Conservation (phyloP, 1,140 invertebrate species). For the Pissodes strobi region DNA sequence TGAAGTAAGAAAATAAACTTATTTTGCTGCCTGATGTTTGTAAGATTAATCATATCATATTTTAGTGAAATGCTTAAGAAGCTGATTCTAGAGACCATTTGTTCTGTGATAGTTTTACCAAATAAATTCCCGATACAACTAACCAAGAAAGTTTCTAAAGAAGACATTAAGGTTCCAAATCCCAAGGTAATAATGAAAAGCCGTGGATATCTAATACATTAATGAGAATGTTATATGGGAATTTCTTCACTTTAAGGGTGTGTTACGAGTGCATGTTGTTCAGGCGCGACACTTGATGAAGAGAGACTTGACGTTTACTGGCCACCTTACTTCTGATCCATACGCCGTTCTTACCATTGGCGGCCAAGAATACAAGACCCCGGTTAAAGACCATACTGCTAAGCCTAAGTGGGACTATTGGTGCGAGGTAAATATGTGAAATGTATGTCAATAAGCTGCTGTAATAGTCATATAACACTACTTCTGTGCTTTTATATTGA, state of each 20-base stretch:
- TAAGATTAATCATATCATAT: constrained; percentile 8
- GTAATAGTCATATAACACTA: too few species aligned
- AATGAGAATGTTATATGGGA: too few species aligned
- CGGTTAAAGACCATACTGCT: constrained; percentile 86
- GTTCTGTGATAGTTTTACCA: constrained; percentile 86
- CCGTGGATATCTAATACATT: constrained; percentile 33
- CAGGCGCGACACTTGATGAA: constrained; percentile 93
- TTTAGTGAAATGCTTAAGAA: constrained; percentile 82
- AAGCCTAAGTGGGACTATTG: constrained; percentile 94
- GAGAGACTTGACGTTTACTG: constrained; percentile 85
- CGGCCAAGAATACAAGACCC: constrained; percentile 83
- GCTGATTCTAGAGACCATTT: constrained; percentile 86
- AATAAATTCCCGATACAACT: constrained; percentile 89
- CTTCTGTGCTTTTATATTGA: too few species aligned
- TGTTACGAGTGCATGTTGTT: constrained; percentile 83
- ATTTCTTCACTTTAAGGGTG: constrained; percentile 62
- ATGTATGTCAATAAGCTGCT: constrained; percentile 26
- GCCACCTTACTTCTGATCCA: constrained; percentile 94
- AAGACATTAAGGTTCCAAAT: constrained; percentile 79
- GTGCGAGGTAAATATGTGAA: constrained; percentile 93
- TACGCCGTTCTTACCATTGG: constrained; percentile 87
- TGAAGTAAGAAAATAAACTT: constrained; percentile 54
- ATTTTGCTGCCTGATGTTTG: constrained; percentile 84
- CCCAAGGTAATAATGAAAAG: constrained; percentile 86
- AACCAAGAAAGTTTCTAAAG: constrained; percentile 75